These are phyloP conservation scores for Lanius ludovicianus DNA, from an alignment of 2,113 vertebrate genomes.

Conservation along the genomic window DNA sequence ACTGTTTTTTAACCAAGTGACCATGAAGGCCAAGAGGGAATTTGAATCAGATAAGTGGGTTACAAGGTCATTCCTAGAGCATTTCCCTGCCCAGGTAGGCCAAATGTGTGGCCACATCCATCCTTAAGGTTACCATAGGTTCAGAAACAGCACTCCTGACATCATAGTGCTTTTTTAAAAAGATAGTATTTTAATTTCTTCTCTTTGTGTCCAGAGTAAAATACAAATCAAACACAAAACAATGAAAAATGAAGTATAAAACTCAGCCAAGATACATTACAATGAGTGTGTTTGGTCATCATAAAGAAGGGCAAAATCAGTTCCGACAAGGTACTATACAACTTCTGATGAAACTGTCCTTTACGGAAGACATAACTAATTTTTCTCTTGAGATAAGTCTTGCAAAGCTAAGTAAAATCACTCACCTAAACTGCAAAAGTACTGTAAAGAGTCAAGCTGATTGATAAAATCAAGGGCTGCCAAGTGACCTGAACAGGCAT, in stretches of 20 bases:
- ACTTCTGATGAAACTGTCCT: not conserved
- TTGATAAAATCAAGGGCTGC: not conserved
- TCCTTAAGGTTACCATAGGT: not conserved
- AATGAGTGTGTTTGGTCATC: not conserved
- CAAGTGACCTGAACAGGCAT: not conserved
- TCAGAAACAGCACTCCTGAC: not conserved
- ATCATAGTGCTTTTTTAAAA: not conserved
- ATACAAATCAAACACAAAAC: not conserved
- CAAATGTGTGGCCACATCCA: accelerated
- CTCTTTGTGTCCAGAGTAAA: not conserved
- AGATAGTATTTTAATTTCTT: not conserved
- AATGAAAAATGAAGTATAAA: not conserved
- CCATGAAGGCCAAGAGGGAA: not conserved
- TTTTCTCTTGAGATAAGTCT: not conserved
- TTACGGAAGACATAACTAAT: not conserved
- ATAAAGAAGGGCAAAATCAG: not conserved
- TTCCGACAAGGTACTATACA: not conserved
- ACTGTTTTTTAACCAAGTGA: not conserved
- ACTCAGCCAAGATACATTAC: not conserved
- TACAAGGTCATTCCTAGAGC: not conserved
- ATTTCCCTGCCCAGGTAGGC: accelerated
- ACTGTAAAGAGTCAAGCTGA: not conserved
- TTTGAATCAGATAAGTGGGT: not conserved
- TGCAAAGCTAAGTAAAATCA: not conserved
- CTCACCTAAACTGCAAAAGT: not conserved